Base-by-base conservation (phyloP, 1,140 invertebrate species). In the Augochlora pura region DNA sequence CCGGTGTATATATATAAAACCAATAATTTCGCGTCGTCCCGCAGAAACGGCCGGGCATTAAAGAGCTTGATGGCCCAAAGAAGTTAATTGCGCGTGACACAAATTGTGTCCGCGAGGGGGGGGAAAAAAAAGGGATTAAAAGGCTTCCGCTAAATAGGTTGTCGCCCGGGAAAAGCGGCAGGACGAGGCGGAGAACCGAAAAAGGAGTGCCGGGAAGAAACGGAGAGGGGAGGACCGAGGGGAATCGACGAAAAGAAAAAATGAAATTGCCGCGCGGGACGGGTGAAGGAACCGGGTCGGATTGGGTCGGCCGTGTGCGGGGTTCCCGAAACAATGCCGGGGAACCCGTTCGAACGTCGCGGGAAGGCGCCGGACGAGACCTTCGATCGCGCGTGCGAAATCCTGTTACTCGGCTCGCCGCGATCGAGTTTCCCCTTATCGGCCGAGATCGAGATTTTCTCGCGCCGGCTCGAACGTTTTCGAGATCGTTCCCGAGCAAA, bases 81-180 rank as follows among this genome's bases (percentile, higher is more conserved):
- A 71, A 71, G 49, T 42, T 78, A 78, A 64, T 72, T 57, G 76
- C 42, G n/a, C 42, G 8, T 71, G 75, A 71, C 68, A 54, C n/a
- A 57, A 63, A 78, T 57, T 49, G 59, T 72, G 68, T 72, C 60
- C 10, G 23, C 14, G 9, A 23, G 54, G 54, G 67, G n/a, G n/a
- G n/a, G n/a, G n/a, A n/a, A n/a, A n/a, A 54, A 21, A 54, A 21
- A 63, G 76, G 46, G 38, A 72, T 70, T 77, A 64, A 78, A 64
- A 72, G 60, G 23, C 27, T 78, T 78, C 32, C 68, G 32, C 12
- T n/a, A 64, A 78, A 63, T 52, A 72, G 68, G 60, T 78, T 71
- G 68, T 78, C 49, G 42, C 27, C 70, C n/a, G n/a, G 38, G 23
- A 39, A 49, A 70, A 4, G 32, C 32, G 4, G 32, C 32, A 32